Percentiles rank a stretch among this genome's conserved stretches.
Evolutionary conservation across 2,113 vertebrate genomes (phyloP).

Genomic region (Zosterops hypoxanthus): DNA sequence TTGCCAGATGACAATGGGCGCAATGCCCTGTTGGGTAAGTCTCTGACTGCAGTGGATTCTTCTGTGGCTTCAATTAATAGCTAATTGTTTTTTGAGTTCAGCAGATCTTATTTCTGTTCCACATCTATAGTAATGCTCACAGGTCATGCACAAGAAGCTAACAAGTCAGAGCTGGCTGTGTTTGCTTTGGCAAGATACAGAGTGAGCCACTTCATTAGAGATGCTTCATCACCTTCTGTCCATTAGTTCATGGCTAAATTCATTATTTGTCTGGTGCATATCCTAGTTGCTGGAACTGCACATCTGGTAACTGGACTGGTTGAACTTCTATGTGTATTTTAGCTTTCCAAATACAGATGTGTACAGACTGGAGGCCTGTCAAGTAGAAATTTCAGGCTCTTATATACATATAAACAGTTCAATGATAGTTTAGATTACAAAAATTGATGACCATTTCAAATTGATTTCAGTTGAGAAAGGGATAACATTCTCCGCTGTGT

Average conservation of each 20-base stretch:
- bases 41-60: not conserved
- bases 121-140: not conserved
- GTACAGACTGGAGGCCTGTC: not conserved
- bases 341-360: not conserved
- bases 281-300: not conserved
- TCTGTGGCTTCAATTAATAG: not conserved
- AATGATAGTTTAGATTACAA: not conserved
- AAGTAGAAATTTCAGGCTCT: not conserved
- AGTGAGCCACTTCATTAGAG: not conserved
- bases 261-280: not conserved
- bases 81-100: not conserved
- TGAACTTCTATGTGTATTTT: not conserved
- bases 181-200: not conserved
- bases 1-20: constrained; percentile 90
- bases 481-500: not conserved
- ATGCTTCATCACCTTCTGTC: not conserved
- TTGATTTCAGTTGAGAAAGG: not conserved
- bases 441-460: not conserved
- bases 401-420: not conserved
- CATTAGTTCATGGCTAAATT: not conserved
- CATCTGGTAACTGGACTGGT: not conserved
- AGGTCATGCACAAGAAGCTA: not conserved
- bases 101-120: not conserved
- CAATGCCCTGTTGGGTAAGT: constrained; percentile 92
- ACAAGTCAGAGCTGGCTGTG: not conserved